Percentiles rank a stretch among this genome's conserved stretches.
Conservation (phyloP, 2,888 invertebrate genomes). For the Lutraria lutraria region DNA sequence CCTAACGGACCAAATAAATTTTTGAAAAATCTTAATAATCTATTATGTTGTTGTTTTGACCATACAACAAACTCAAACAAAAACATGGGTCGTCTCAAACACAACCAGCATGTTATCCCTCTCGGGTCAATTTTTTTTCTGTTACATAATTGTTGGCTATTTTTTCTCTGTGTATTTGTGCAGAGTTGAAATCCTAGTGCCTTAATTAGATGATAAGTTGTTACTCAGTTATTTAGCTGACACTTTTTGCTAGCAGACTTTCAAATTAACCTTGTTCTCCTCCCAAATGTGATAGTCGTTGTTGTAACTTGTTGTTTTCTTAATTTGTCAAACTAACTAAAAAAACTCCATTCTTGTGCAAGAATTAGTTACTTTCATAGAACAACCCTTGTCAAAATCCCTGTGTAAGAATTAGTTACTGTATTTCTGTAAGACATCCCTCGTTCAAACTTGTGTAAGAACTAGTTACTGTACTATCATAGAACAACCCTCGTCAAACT, state of each 20-base stretch:
- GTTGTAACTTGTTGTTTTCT: conserved; percentile 53
- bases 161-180: conserved; percentile 27
- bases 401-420: background rate
- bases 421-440: background rate
- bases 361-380: no score
- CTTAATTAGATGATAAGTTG: conserved; percentile 18
- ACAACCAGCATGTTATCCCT: conserved; percentile 17
- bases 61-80: background rate
- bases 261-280: conserved; percentile 42
- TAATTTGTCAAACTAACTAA: conserved; percentile 23
- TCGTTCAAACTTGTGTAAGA: background rate
- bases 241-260: conserved; percentile 60
- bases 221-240: conserved; percentile 40
- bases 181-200: conserved; percentile 22
- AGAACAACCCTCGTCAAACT: no score
- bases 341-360: background rate
- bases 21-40: conserved; percentile 31
- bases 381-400: no score
- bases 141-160: conserved; percentile 8
- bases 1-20: conserved; percentile 52
- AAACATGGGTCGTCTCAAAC: background rate
- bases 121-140: conserved; percentile 6
- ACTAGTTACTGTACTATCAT: no score
- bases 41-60: conserved; percentile 33
- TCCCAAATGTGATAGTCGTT: conserved; percentile 25